Conservation (phyloP, 2,888 invertebrate genomes). For the Pemphredon lugubris region DNA sequence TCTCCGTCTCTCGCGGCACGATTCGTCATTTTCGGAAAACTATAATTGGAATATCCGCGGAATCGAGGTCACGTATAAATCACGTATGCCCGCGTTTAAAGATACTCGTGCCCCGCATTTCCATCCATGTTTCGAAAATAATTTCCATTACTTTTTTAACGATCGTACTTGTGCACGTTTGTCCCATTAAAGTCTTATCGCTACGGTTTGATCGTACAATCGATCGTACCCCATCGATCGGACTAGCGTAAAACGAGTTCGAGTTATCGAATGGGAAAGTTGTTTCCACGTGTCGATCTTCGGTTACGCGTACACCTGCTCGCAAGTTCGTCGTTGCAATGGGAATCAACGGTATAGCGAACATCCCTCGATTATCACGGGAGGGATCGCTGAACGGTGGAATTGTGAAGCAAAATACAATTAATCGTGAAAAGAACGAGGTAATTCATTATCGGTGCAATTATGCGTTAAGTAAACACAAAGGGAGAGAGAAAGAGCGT, state of each 20-base stretch:
- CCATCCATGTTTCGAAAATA: neutral
- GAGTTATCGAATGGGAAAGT: constrained; percentile 50
- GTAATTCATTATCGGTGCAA: too few relatives aligned
- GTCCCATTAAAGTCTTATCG: constrained; percentile 43
- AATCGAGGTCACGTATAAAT: constrained; percentile 7
- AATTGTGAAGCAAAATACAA: neutral
- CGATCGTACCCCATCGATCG: constrained; percentile 43
- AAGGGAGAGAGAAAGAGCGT: neutral
- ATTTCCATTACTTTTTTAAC: neutral
- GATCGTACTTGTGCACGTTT: too few relatives aligned
- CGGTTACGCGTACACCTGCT: constrained; percentile 28
- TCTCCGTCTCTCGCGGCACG: constrained; percentile 4
- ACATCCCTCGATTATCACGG: neutral
- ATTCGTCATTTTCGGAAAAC: constrained; percentile 8
- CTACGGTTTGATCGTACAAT: constrained; percentile 25
- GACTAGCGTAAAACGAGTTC: constrained; percentile 50
- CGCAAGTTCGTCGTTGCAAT: constrained; percentile 8
- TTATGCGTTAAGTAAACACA: too few relatives aligned
- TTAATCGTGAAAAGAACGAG: too few relatives aligned
- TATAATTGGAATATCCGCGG: neutral
- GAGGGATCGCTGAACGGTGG: neutral
- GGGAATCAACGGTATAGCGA: constrained; percentile 13
- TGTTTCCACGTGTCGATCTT: constrained; percentile 33
- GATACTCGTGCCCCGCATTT: neutral
- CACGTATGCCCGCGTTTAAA: neutral